These are phyloP conservation scores for Dryadula phaetusa DNA, from an alignment of 2,888 invertebrate species.

Conservation along the genomic window DNA sequence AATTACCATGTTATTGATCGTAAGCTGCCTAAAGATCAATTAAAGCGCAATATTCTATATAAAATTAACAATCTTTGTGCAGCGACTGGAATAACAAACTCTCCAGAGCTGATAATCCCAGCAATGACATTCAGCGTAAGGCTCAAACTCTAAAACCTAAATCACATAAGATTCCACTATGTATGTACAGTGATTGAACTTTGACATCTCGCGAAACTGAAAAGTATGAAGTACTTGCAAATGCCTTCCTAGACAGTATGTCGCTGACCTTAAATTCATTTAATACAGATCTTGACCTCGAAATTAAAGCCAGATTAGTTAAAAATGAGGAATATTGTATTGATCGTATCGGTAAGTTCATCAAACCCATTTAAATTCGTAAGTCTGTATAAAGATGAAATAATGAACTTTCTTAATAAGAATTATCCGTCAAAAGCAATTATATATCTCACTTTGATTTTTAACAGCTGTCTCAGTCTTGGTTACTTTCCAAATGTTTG, in stretches of 20 bases:
- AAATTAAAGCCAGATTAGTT: background rate
- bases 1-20: background rate
- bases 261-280: background rate
- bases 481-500: conserved; percentile 26
- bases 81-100: background rate
- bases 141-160: background rate
- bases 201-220: background rate
- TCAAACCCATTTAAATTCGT: background rate
- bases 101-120: conserved; percentile 12
- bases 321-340: background rate
- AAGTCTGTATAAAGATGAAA: background rate
- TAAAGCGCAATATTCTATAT: background rate
- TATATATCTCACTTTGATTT: background rate
- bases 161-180: background rate
- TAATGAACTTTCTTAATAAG: background rate
- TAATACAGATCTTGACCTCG: background rate
- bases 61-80: background rate
- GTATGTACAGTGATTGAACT: background rate
- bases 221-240: background rate
- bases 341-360: background rate
- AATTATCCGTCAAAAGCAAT: conserved; percentile 1
- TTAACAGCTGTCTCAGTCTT: conserved; percentile 3
- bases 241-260: background rate
- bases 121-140: background rate
- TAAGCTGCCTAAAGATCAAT: background rate